phyloP scores from a whole-genome alignment of 2,113 vertebrate genomes.

The Syrmaticus mikado region DNA sequence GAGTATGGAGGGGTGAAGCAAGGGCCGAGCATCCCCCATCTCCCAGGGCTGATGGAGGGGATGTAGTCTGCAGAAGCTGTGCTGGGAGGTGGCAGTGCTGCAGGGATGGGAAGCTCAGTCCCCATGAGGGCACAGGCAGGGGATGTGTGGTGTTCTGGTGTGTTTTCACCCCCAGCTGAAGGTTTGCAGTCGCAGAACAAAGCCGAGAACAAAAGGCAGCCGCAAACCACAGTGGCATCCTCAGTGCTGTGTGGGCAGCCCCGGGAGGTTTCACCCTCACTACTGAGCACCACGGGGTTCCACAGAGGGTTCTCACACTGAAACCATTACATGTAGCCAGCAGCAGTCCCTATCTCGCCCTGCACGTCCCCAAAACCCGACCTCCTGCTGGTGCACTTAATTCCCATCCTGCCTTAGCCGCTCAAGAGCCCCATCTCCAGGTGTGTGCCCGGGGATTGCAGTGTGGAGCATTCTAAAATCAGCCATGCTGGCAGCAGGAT shows the following conservation, averaged over 20 bases:
- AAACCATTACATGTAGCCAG: background rate
- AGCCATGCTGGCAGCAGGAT: background rate
- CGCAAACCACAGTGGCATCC: background rate
- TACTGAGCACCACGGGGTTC: background rate
- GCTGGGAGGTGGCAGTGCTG: accelerated
- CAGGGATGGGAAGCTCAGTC: accelerated
- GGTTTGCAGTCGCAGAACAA: background rate
- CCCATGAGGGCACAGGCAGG: accelerated
- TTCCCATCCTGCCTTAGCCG: background rate
- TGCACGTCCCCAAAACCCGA: accelerated
- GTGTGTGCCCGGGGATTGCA: accelerated
- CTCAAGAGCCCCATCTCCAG: accelerated
- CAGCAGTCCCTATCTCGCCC: background rate
- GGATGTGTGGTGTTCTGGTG: background rate
- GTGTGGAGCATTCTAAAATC: background rate
- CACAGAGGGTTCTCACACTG: background rate
- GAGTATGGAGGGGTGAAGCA: accelerated
- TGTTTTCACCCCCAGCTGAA: accelerated
- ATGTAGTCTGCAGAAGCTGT: background rate
- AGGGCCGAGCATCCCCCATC: background rate
- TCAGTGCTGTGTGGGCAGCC: background rate
- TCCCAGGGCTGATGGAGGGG: accelerated
- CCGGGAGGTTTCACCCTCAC: background rate
- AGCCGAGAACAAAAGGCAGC: background rate
- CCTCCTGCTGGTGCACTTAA: accelerated